Conservation (phyloP, 2,113 vertebrate genomes). For the Onychostruthus taczanowskii region DNA sequence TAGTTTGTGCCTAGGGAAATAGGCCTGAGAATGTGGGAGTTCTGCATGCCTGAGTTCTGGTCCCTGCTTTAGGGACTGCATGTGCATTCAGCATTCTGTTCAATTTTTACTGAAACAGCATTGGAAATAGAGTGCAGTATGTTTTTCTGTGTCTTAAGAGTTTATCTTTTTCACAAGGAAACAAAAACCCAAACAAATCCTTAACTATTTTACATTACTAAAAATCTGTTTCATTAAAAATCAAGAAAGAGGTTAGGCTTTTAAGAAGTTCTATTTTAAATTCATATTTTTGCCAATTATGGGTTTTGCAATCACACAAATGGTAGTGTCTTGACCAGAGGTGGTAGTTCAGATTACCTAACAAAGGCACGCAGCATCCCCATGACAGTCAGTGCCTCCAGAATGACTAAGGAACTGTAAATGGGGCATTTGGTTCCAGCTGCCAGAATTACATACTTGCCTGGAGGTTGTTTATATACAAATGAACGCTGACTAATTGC, state of each 20-base stretch:
- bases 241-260: background rate
- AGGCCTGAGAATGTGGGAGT: background rate
- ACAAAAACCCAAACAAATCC: background rate
- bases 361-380: background rate
- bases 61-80: background rate
- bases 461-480: background rate
- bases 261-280: background rate
- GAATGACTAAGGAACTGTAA: background rate
- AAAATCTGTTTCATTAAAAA: conserved; percentile 6
- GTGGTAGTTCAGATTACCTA: background rate
- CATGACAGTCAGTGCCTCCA: background rate
- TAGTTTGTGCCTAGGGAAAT: background rate
- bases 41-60: background rate
- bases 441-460: background rate
- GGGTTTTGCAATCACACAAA: conserved; percentile 3
- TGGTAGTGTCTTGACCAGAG: background rate
- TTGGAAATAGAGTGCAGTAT: background rate
- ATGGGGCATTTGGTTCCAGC: background rate
- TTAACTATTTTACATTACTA: background rate
- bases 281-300: background rate
- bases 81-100: background rate
- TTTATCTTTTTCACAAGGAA: background rate
- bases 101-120: background rate
- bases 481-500: background rate
- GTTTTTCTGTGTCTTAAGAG: background rate